Percentiles rank a stretch among this genome's conserved stretches.
phyloP scores from a whole-genome alignment of 2,888 invertebrate genomes.

The Erpobdella octoculata region DNA sequence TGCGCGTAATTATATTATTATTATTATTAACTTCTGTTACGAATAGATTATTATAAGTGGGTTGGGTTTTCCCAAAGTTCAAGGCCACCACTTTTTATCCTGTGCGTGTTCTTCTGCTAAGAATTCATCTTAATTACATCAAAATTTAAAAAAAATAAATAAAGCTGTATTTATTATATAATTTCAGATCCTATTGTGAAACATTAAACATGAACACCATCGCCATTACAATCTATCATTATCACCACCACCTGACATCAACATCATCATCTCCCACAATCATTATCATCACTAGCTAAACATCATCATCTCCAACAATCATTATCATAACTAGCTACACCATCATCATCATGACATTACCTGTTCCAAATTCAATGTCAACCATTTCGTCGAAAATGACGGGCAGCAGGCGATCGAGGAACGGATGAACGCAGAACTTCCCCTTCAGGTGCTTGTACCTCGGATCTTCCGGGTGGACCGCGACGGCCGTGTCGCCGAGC shows the following conservation, averaged over 20 bases:
- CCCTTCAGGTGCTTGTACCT: constrained; percentile 74
- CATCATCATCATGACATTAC: too few relatives aligned
- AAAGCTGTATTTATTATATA: too few relatives aligned
- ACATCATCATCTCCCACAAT: too few relatives aligned
- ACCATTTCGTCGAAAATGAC: constrained; percentile 88
- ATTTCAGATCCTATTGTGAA: too few relatives aligned
- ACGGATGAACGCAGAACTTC: constrained; percentile 76
- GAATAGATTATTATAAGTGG: too few relatives aligned
- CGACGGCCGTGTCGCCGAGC: constrained; percentile 90
- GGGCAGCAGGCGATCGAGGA: constrained; percentile 69
- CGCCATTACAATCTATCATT: too few relatives aligned
- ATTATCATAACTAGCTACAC: background rate
- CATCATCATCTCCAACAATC: background rate
- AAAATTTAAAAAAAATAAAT: background rate
- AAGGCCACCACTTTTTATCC: background rate
- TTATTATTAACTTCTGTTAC: too few relatives aligned
- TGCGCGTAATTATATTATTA: constrained; percentile 31
- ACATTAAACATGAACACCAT: too few relatives aligned
- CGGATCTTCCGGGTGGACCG: constrained; percentile 83
- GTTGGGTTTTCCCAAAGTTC: too few relatives aligned
- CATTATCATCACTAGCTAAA: background rate
- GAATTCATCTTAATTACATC: background rate
- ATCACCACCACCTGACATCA: too few relatives aligned
- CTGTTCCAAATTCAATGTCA: constrained; percentile 89
- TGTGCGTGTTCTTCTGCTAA: background rate